Percentiles rank a stretch among this genome's conserved stretches.
phyloP scores from a whole-genome alignment of 2,797 vertebrate genomes.

The Anguilla marmorata region DNA sequence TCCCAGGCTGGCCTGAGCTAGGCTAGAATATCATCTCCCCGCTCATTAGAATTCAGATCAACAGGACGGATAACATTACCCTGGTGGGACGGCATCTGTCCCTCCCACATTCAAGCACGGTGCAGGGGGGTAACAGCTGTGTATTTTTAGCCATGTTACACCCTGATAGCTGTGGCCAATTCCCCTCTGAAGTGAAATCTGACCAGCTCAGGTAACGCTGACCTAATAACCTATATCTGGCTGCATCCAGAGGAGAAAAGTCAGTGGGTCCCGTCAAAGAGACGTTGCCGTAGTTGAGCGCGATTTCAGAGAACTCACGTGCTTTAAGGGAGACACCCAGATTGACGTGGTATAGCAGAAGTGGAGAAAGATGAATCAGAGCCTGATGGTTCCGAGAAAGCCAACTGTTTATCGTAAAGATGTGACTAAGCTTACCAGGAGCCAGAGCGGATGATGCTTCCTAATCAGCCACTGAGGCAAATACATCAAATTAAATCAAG shows the following conservation, averaged over 20 bases:
- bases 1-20: background rate
- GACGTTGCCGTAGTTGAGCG: background rate
- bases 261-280: background rate
- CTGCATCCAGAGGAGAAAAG: background rate
- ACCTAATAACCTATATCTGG: background rate
- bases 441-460: background rate
- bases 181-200: background rate
- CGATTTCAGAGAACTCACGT: background rate
- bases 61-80: background rate
- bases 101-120: background rate
- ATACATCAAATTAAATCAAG: background rate
- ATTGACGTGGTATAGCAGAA: background rate
- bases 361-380: background rate
- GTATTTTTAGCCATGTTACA: background rate
- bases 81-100: background rate
- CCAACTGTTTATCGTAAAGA: background rate
- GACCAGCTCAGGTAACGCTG: background rate
- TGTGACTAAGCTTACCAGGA: conserved; percentile 8
- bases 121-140: background rate
- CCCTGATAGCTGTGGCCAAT: background rate
- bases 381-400: background rate
- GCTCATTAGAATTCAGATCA: background rate
- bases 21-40: background rate
- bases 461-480: background rate
- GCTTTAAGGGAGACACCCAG: background rate